Evolutionary conservation across 2,113 vertebrate species (phyloP), one percentile per base, ranked within the genome.

Genomic region (Rafetus swinhoei): DNA sequence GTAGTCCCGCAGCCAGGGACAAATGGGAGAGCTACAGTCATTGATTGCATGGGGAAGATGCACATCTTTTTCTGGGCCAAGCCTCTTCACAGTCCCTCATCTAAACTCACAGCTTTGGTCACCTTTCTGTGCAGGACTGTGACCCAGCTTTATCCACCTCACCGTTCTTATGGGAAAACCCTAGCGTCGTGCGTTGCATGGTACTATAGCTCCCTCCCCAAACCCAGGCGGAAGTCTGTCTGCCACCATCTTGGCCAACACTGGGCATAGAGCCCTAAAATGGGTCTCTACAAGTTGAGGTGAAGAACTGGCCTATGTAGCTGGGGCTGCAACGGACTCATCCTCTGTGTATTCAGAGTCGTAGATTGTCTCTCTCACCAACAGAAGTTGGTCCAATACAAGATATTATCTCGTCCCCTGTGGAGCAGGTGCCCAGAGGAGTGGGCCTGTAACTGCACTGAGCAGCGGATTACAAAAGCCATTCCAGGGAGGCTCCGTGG

Each of bases 181-280:
- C 65, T 19, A 69, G 12, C 29, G 3, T n/a, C 9, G 16, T 27
- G 27, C 18, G 65, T n/a, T 24, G 10, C 9, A 24, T 25, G 11
- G 24, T 11, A 16, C 13, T 21, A 0, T 2, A 4, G 0, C 14
- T 1, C n/a, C 69, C 3, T 82, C 35, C 4, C 76, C 9, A 56
- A 32, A 2, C 2, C 7, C 27, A 57, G 25, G 3, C 16, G 2
- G 21, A 72, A 52, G 1, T 32, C 5, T 54, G 3, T 29, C 59
- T 56, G 59, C 4, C 62, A n/a, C 5, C 5, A 21, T 1, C 14
- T 60, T 60, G 59, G 59, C 59, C 59, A 12, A 21, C 39, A 13
- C 3, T 53, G 21, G 1, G 45, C 8, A 77, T 2, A 59, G 85
- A 32, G 3, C 54, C 4, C 32, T 84, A 80, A 27, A 74, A 6